Conservation (phyloP, 2,113 vertebrate species). For the Cettia cetti region DNA sequence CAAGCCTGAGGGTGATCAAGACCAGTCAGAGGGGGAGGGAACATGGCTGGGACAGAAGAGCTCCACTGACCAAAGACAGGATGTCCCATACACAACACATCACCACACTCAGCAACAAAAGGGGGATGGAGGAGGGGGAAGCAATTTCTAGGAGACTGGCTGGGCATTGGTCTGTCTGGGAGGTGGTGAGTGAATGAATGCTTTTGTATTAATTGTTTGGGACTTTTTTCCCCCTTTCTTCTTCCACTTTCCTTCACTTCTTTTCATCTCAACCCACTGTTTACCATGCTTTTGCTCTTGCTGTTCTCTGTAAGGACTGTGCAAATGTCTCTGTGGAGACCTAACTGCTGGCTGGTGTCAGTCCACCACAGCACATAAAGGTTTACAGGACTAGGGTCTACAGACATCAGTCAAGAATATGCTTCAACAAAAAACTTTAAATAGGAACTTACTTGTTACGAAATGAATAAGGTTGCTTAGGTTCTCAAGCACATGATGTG, state of each 20-base stretch:
- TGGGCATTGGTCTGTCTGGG: neutral
- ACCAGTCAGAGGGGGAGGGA: neutral
- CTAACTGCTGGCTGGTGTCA: neutral
- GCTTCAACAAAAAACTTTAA: neutral
- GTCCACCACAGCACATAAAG: neutral
- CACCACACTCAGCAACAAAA: neutral
- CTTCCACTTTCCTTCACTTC: neutral
- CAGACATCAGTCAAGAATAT: neutral
- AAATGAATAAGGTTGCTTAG: neutral
- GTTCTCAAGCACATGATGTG: neutral
- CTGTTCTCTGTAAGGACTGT: neutral
- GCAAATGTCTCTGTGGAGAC: neutral
- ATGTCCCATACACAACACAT: neutral
- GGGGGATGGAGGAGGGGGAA: neutral
- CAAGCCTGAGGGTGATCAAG: neutral
- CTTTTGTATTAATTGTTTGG: neutral
- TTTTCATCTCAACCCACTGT: neutral
- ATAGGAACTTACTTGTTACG: neutral
- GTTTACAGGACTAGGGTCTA: neutral
- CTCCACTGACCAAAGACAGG: neutral
- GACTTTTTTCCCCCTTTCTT: fast-evolving
- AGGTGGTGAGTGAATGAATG: neutral
- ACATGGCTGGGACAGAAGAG: neutral
- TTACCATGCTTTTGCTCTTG: neutral
- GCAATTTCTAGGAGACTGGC: neutral